Evolutionary conservation across 2,113 vertebrate species (phyloP).

Genomic region (Ardeotis arabs): DNA sequence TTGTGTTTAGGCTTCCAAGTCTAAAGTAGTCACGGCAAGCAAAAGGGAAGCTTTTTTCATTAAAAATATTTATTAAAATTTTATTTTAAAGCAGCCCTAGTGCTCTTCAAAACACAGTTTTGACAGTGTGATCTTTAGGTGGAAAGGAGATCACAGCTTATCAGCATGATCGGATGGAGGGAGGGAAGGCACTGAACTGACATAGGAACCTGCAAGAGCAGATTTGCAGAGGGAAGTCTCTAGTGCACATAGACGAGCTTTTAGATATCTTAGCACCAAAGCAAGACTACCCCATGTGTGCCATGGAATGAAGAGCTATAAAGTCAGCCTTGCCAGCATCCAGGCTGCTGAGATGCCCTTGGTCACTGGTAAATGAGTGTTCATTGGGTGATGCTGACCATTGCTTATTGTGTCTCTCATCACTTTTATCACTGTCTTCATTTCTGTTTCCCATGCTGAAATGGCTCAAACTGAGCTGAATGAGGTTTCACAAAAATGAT

Average conservation of each 20-base stretch:
- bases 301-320: neutral
- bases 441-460: neutral
- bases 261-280: neutral
- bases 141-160: neutral
- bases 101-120: neutral
- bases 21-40: neutral
- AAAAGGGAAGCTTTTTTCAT: neutral
- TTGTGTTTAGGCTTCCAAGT: neutral
- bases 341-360: neutral
- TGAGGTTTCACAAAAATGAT: neutral
- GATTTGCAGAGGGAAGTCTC: neutral
- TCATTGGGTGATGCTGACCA: neutral
- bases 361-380: neutral
- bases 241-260: accelerated
- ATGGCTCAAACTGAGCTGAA: neutral
- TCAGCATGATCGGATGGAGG: neutral
- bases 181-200: neutral
- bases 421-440: neutral
- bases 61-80: neutral
- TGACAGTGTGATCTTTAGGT: neutral
- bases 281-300: neutral
- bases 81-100: neutral
- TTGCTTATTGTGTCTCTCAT: too few species aligned
- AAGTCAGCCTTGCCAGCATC: neutral
- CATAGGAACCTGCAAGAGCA: neutral